Base-by-base conservation (phyloP, 1,140 invertebrate species). In the Drosophila trapezifrons region DNA sequence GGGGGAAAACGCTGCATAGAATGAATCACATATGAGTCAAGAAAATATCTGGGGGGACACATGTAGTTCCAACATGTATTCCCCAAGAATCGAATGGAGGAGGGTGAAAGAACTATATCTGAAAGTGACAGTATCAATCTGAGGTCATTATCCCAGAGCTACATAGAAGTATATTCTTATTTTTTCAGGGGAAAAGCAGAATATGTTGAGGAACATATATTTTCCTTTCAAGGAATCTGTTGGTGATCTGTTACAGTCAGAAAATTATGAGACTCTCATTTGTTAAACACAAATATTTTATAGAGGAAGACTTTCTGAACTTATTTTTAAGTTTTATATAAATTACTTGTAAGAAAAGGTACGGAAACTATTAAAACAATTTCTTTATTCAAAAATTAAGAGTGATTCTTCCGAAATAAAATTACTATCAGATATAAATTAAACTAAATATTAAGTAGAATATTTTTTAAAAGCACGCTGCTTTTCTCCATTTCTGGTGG, bases 11-110 rank as follows among this genome's bases (percentile, higher is more conserved):
- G 51, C 22, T 32, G 37, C 46, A 54, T 22, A 69, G 55, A 52
- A 76, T 76, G 73, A 76, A 69, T 76, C 73, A 76, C 49, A 49
- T 32, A 52, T 76, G 55, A 73, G 32, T 71, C 67, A 71, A 57
- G 67, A 56, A 56, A 55, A 10, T 42, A n/a, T 67, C 45, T 27
- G 29, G 12, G 51, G 29, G 32, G 13, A 32, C 20, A 64, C 13
- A 65, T 35, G 63, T 70, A 40, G 32, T 56, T 56, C 6, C 35
- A 35, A 51, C 27, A 32, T 51, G n/a, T 17, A 29, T 20, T 20
- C 49, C 29, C 29, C 6, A 10, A 35, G 52, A 58, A n/a, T 15
- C 13, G 15, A 13, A 32, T 4, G 7, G 17, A 10, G 7, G 17
- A 56, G 66, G 47, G 66, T 47, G 64, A 35, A 56, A 40, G 35